phyloP scores from a whole-genome alignment of 2,797 vertebrate species.

The Periparus ater region DNA sequence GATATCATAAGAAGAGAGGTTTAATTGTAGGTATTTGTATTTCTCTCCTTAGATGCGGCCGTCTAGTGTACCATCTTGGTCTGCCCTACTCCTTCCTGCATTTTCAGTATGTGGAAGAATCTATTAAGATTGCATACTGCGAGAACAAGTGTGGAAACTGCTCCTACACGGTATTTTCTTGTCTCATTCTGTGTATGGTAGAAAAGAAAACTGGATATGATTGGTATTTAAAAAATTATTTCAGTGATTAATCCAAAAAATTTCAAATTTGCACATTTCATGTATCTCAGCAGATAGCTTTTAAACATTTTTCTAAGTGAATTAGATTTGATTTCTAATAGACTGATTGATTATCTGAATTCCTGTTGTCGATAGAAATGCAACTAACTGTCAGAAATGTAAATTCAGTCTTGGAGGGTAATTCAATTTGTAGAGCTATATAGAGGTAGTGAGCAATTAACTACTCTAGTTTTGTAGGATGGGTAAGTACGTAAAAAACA shows the following conservation, averaged over 20 bases:
- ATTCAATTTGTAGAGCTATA: not conserved
- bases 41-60: conserved; percentile 86
- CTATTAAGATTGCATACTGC: conserved; percentile 89
- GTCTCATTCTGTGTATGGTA: not conserved
- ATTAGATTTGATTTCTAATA: not conserved
- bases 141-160: conserved; percentile 86
- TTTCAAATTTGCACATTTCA: not conserved
- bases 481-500: not conserved
- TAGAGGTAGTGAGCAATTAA: not conserved
- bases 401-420: not conserved
- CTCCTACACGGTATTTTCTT: conserved; percentile 78
- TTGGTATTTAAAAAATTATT: not conserved
- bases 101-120: conserved; percentile 82
- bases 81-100: conserved; percentile 88
- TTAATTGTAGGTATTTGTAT: not conserved
- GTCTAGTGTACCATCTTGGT: conserved; percentile 86
- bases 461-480: not conserved
- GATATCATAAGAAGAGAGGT: not conserved
- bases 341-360: not conserved
- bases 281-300: not conserved
- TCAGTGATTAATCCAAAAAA: not conserved
- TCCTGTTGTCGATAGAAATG: not conserved
- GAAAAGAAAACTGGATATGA: not conserved
- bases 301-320: not conserved
- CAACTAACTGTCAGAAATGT: not conserved